Base-by-base conservation (phyloP, 1,140 invertebrate species). In the Coelopa frigida region DNA sequence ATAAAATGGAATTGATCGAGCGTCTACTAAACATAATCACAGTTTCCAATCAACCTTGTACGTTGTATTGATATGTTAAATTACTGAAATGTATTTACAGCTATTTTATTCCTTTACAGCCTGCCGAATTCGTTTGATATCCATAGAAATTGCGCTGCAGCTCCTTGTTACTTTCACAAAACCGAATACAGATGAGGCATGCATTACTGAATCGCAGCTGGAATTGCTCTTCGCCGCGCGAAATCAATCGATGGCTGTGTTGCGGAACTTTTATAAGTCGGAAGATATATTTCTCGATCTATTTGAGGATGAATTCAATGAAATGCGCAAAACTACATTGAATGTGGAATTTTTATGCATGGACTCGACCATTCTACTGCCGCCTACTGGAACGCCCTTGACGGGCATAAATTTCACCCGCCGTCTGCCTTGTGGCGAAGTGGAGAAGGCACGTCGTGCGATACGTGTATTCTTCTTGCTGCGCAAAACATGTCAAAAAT, bases 251-350 rank as follows among this genome's bases (percentile, higher is more conserved):
- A 91, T 89, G 29, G 78, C 85, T 15, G 73, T 92, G 11, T 76
- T 96, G 2, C 78, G 89, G 29, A 94, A 93, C 74, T 94, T 95
- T 66, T 96, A 94, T 69, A 96, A 95, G 81, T 93, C 88, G 61
- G 94, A 98, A 76, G 94, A 98, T 61, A 94, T 98, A 53, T 99
- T 99, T 74, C 73, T 98, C 23, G 95, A 99, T 67, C 92, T 98
- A 80, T 99, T 99, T 73, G 95, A 99, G 73, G 93, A 98, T 70
- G 96, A 99, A 57, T 85, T 84, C 71, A 88, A 86, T 62, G 90
- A 96, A 70, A 89, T 97, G 79, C 78, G 83, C 57, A 91, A 86
- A 60, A 78, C 82, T 23, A 83, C 85, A 7, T 68, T 96, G 24
- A 96, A 94, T 74, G 90, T 94, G 2, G 90, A 95, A 67, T 91